Base-by-base conservation (phyloP, 2,888 invertebrate species). In the Mechanitis messenoides region DNA sequence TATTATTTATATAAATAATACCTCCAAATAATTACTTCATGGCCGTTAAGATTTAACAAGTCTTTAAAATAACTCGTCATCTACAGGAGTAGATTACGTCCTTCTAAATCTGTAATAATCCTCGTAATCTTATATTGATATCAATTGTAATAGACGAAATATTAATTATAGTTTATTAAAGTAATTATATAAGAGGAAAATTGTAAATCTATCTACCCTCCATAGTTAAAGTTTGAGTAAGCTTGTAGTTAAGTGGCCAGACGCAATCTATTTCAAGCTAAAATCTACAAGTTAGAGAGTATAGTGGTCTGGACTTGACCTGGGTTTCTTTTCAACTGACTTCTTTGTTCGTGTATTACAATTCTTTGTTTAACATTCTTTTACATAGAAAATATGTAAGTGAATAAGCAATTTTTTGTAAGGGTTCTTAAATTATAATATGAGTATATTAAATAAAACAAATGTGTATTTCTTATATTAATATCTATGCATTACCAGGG, bases 191-290 rank as follows among this genome's bases (percentile, higher is more conserved):
- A 31, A 20, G 47, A 6, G 6, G 28, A n/a, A 31, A 7, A 20
- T 28, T 20, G 28, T 20, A 50, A 50, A 50, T 31, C 31, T 50
- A 31, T 31, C 28, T 7, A 31, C 9, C 31, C 50, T 50, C 50
- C 31, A 50, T 31, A 31, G 31, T 11, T 31, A 3, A 28, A 50
- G 28, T 50, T 31, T 1, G 6, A 31, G 5, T 50, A 31, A 50
- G 50, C 9, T 31, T 50, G 50, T 28, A 31, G 50, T 9, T 42
- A 50, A 50, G 50, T 50, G 50, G 31, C 31, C 31, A 50, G 50
- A 9, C 50, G 31, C 50, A 50, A 50, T 50, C 50, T 50, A 50
- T 50, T 50, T 50, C 11, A 50, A 50, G 50, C 50, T 50, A 50
- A 50, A 50, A 31, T 31, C 50, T 50, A 50, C 50, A 50, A 50